Percentiles rank a stretch among this genome's conserved stretches.
Conservation (phyloP, 2,888 invertebrate species). For the Phalangium opilio region DNA sequence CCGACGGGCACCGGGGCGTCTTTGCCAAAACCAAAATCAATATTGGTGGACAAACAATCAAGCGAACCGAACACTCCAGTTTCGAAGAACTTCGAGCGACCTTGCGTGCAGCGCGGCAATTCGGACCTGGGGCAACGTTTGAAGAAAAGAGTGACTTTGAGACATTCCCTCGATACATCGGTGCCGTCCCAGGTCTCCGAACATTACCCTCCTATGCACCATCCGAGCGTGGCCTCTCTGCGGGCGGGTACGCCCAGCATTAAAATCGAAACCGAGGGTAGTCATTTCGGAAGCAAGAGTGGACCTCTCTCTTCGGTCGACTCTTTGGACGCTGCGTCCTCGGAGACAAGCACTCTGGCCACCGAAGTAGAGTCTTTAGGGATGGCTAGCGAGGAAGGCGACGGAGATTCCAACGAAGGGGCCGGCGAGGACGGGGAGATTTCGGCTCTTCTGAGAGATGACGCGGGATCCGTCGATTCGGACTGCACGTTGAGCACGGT, state of each 20-base stretch:
- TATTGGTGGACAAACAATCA: constrained; percentile 56
- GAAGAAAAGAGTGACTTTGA: constrained; percentile 67
- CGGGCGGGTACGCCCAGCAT: constrained; percentile 11
- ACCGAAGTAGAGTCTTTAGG: constrained; percentile 1
- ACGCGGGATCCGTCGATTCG: background rate
- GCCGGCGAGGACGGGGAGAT: background rate
- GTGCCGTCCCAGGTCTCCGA: no score
- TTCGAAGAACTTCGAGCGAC: constrained; percentile 38
- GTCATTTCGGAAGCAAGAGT: background rate
- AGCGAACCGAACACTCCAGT: constrained; percentile 64
- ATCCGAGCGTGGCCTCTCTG: no score
- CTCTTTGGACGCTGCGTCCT: background rate
- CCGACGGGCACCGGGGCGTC: background rate
- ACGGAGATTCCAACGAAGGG: background rate
- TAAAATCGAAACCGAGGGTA: constrained; percentile 15
- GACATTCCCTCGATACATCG: constrained; percentile 28
- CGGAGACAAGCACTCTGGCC: background rate
- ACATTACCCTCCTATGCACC: no score
- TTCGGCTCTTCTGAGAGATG: background rate
- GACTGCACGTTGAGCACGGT: background rate
- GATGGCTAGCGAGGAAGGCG: background rate
- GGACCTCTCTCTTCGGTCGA: background rate
- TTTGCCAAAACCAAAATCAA: constrained; percentile 41
- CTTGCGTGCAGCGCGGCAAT: constrained; percentile 27
- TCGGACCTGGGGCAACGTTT: constrained; percentile 57